Percentiles rank a stretch among this genome's conserved stretches.
These are phyloP conservation scores for Turdus rufiventris DNA, from an alignment of 2,113 vertebrate genomes.

Conservation along the genomic window DNA sequence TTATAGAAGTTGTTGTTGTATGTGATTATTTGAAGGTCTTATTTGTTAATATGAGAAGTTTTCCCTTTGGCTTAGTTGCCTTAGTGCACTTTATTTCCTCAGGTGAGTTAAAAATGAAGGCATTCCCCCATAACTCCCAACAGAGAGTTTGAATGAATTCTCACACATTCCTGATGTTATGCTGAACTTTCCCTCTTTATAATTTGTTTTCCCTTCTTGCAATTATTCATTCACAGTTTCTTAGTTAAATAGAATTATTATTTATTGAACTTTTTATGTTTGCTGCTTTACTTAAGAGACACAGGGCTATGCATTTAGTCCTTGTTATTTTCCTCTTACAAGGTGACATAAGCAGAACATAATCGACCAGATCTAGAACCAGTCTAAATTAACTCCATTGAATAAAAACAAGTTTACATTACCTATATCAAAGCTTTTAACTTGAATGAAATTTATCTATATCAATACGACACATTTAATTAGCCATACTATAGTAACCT, in stretches of 20 bases:
- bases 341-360: neutral
- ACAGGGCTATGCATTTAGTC: neutral
- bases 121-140: neutral
- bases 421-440: neutral
- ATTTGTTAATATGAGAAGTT: rapidly evolving
- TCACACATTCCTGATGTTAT: neutral
- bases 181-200: neutral
- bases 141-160: neutral
- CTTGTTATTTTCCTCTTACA: neutral
- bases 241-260: neutral
- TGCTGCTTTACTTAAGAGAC: neutral
- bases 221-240: neutral
- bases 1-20: neutral
- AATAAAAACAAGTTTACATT: neutral
- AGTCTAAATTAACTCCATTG: neutral
- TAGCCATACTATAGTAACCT: neutral
- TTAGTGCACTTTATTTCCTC: neutral
- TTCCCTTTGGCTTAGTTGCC: neutral
- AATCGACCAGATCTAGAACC: neutral
- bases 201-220: neutral
- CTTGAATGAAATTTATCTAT: neutral
- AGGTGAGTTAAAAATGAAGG: neutral
- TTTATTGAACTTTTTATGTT: neutral
- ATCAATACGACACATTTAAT: neutral
- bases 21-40: neutral